These are phyloP conservation scores for Morelia viridis DNA, from an alignment of 2,797 vertebrate species.

Conservation along the genomic window DNA sequence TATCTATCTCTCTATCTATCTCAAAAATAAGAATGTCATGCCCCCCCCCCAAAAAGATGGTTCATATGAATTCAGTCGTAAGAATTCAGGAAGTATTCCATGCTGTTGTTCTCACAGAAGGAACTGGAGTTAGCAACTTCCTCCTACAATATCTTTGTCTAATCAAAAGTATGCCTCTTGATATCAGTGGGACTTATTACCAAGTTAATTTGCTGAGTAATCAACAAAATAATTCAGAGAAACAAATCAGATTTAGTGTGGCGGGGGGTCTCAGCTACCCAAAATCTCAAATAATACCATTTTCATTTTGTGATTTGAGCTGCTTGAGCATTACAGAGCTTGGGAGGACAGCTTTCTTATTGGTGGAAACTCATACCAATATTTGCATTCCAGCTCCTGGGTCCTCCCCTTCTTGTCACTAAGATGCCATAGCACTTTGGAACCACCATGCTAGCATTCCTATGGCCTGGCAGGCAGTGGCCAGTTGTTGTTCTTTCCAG, in stretches of 20 bases:
- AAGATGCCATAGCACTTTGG: background rate
- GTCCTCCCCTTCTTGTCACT: background rate
- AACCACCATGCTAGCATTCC: background rate
- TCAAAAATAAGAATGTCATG: too few relatives aligned
- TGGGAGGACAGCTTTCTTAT: background rate
- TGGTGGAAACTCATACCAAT: background rate
- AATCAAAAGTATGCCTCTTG: too few relatives aligned
- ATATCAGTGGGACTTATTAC: too few relatives aligned
- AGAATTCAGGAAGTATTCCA: background rate
- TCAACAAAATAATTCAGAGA: background rate
- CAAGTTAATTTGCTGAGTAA: background rate
- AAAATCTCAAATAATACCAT: background rate
- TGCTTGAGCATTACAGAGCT: background rate
- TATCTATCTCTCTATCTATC: background rate
- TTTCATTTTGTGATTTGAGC: background rate
- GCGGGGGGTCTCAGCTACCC: background rate
- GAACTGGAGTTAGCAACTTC: too few relatives aligned
- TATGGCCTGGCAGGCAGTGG: background rate
- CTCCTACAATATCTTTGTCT: too few relatives aligned
- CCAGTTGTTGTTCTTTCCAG: too few relatives aligned
- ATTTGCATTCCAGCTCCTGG: background rate
- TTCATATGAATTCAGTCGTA: background rate
- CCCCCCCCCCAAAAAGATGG: background rate
- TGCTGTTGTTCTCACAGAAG: background rate
- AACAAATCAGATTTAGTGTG: background rate